phyloP scores from a whole-genome alignment of 92 coral and sea anemone species.

The Bergia sp. region DNA sequence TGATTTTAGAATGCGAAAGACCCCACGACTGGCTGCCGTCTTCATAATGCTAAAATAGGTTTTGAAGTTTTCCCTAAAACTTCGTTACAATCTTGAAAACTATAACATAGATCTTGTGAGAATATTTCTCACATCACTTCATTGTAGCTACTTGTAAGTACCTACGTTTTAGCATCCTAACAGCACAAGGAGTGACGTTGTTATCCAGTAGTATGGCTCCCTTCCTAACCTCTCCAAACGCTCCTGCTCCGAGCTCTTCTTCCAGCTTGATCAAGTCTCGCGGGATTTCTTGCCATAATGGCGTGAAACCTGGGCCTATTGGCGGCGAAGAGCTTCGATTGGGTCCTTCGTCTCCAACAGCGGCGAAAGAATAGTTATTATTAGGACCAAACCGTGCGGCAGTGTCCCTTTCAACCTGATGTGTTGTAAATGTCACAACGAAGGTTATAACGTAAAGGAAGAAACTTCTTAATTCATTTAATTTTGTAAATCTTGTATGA shows the following conservation, averaged over 20 bases:
- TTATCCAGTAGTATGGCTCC: constrained; percentile 15
- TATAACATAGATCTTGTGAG: too few relatives aligned
- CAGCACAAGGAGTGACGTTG: constrained; percentile 42
- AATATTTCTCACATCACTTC: too few relatives aligned
- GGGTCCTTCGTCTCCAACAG: neutral
- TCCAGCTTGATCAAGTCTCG: constrained; percentile 36
- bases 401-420: neutral
- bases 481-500: neutral
- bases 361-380: neutral
- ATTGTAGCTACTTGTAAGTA: neutral
- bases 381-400: neutral
- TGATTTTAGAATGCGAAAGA: too few relatives aligned
- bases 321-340: neutral
- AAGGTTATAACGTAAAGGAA: neutral
- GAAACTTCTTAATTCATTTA: neutral
- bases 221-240: constrained; percentile 49
- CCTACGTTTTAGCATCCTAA: constrained; percentile 59
- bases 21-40: too few relatives aligned
- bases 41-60: too few relatives aligned
- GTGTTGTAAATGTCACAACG: neutral
- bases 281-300: constrained; percentile 35
- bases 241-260: constrained; percentile 48
- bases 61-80: too few relatives aligned
- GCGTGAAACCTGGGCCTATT: neutral
- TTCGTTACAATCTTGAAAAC: too few relatives aligned